Conservation (phyloP, 2,113 vertebrate genomes). For the Peromyscus californicus region DNA sequence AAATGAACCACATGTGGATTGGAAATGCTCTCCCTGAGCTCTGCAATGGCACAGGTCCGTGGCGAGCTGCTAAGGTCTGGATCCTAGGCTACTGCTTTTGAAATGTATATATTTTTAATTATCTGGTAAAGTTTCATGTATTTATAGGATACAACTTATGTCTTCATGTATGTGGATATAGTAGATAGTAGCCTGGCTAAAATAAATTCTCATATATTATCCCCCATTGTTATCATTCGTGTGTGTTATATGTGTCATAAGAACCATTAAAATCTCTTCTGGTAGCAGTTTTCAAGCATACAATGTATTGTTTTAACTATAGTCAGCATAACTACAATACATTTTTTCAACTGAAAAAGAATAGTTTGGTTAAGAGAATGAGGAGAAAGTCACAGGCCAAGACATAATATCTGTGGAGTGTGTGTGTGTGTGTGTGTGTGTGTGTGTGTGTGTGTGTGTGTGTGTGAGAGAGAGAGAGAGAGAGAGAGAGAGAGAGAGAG, state of each 20-base stretch:
- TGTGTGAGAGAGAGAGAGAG: no score
- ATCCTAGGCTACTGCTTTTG: not conserved
- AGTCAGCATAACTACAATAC: not conserved
- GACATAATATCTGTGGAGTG: conserved; percentile 41
- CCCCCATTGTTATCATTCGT: not conserved
- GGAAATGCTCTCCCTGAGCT: no score
- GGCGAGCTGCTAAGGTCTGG: not conserved
- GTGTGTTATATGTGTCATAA: not conserved
- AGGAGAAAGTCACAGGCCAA: not conserved
- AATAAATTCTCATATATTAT: not conserved
- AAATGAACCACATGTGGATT: no score
- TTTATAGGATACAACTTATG: not conserved
- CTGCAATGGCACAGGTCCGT: not conserved
- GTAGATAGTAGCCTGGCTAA: not conserved
- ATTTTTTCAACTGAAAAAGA: not conserved
- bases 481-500: no score
- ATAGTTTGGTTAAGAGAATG: conserved; percentile 35
- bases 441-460: no score
- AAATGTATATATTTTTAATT: not conserved
- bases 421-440: not conserved
- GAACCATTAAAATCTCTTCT: not conserved
- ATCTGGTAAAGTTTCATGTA: not conserved
- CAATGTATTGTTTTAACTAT: not conserved
- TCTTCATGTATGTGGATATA: not conserved
- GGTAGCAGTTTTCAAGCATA: not conserved